Percentiles rank a stretch among this genome's conserved stretches.
phyloP scores from a whole-genome alignment of 2,888 invertebrate species.

The Drosophila algonquin region DNA sequence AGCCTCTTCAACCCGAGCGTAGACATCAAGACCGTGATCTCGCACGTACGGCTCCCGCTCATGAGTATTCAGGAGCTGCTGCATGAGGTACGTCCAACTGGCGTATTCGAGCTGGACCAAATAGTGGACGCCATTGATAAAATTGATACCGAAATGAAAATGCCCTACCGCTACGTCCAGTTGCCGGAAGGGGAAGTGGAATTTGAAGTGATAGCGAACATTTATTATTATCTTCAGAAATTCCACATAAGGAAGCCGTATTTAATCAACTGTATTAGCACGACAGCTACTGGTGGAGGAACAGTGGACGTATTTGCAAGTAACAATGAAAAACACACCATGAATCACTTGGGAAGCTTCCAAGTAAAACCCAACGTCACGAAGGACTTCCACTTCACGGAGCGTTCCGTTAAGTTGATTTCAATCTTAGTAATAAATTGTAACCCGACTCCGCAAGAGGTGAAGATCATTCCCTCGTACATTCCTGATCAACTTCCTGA shows the following conservation, averaged over 20 bases:
- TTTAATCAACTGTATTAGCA: too few relatives aligned
- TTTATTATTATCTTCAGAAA: fast-evolving
- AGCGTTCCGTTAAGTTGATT: too few relatives aligned
- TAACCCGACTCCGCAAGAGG: too few relatives aligned
- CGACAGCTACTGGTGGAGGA: too few relatives aligned
- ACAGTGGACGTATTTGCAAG: too few relatives aligned
- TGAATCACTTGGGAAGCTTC: too few relatives aligned
- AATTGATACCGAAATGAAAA: slow-evolving; percentile 90
- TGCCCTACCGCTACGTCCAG: slow-evolving; percentile 91
- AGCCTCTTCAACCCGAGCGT: slow-evolving; percentile 90
- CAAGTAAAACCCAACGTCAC: too few relatives aligned
- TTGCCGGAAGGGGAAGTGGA: slow-evolving; percentile 91
- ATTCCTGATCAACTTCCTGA: background rate
- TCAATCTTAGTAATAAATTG: too few relatives aligned
- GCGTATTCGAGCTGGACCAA: slow-evolving; percentile 93
- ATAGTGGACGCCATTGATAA: slow-evolving; percentile 97
- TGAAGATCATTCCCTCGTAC: background rate
- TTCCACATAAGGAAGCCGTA: too few relatives aligned
- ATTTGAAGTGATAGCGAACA: too few relatives aligned
- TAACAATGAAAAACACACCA: too few relatives aligned
- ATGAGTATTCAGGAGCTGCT: slow-evolving; percentile 95
- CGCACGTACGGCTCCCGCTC: slow-evolving; percentile 91
- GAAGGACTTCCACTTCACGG: too few relatives aligned
- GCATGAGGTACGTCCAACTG: slow-evolving; percentile 93
- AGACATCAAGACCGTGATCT: slow-evolving; percentile 85